Conservation (phyloP, 2,113 vertebrate genomes). For the Myiopsitta monachus region DNA sequence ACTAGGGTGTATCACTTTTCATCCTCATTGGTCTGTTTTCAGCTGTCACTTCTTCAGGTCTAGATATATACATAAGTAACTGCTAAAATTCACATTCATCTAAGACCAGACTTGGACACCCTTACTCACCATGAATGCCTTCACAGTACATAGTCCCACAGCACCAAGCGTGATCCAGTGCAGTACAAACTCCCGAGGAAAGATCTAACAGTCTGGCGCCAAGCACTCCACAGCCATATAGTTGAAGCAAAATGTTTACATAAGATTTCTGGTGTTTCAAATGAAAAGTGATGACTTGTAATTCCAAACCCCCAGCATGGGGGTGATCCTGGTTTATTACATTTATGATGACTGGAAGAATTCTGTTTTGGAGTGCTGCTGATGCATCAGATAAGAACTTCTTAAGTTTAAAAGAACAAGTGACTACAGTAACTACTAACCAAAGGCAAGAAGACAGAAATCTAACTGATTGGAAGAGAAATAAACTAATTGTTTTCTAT, state of each 20-base stretch:
- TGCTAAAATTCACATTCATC: neutral
- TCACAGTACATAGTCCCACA: neutral
- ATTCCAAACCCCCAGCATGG: neutral
- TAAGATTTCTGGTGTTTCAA: neutral
- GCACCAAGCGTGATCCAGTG: neutral
- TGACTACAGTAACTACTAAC: neutral
- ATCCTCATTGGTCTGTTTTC: neutral
- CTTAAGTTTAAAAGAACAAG: neutral
- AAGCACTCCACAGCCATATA: neutral
- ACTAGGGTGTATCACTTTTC: neutral
- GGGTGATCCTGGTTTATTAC: neutral
- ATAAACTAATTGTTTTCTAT: neutral
- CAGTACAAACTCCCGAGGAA: neutral
- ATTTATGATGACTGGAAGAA: neutral
- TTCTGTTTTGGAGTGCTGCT: neutral
- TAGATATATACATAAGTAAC: neutral
- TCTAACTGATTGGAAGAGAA: neutral
- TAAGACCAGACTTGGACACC: neutral
- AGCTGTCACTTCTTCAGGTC: neutral
- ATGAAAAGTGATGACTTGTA: neutral
- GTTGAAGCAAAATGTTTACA: neutral
- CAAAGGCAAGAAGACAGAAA: neutral
- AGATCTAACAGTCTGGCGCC: neutral
- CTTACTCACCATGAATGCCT: neutral
- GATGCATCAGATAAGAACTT: neutral